phyloP scores from a whole-genome alignment of 1,140 invertebrate species.

The Drosophila kohkoa region DNA sequence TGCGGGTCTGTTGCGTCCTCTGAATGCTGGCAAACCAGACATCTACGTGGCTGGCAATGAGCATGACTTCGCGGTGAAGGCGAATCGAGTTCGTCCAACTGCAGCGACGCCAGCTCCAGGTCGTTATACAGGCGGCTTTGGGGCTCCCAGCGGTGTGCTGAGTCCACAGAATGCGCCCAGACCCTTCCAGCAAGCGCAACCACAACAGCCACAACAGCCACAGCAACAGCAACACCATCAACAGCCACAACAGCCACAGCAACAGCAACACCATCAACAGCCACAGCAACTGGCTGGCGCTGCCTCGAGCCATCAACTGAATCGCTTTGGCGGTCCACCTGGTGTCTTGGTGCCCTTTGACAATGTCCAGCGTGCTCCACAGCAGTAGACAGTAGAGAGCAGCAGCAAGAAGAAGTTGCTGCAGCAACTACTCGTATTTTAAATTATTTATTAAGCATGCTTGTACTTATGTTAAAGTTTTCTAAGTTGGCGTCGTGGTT shows the following conservation, averaged over 20 bases:
- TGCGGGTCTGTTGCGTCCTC: conserved; percentile 64
- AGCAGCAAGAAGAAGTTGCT: conserved; percentile 4
- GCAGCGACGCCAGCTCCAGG: conserved; percentile 26
- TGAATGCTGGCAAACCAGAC: conserved; percentile 32
- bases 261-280: background rate
- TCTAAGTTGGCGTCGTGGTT: conserved; percentile 16
- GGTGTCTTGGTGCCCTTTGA: conserved; percentile 79
- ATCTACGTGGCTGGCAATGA: conserved; percentile 66
- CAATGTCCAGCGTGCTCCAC: conserved; percentile 62
- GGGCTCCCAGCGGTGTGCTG: conserved; percentile 60
- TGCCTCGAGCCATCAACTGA: conserved; percentile 46
- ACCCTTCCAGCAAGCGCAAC: conserved; percentile 60
- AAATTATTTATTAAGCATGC: conserved; percentile 79
- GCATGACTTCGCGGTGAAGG: conserved; percentile 53
- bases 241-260: conserved; percentile 20
- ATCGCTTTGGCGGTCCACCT: conserved; percentile 79
- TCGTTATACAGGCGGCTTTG: conserved; percentile 67
- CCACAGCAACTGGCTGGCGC: conserved; percentile 15
- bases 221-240: conserved; percentile 17
- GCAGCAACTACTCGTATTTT: conserved; percentile 56
- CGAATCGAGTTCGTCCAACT: conserved; percentile 38
- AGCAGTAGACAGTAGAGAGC: conserved; percentile 52
- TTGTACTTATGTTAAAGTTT: conserved; percentile 66
- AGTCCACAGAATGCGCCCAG: conserved; percentile 55
- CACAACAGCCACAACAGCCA: background rate